phyloP scores from a whole-genome alignment of 1,140 invertebrate species.

The Whitmania pigra region DNA sequence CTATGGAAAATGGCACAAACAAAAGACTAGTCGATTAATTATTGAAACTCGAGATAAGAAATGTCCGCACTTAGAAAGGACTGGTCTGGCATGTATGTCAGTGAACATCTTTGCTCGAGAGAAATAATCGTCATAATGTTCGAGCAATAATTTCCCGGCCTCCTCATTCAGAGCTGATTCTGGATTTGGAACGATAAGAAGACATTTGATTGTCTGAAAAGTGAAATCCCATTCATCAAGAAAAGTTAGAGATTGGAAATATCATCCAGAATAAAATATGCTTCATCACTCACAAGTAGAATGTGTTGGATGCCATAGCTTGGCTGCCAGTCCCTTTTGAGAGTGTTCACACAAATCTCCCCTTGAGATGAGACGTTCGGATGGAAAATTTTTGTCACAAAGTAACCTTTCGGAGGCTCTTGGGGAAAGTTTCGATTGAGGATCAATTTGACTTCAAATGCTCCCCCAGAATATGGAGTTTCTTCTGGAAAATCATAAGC shows the following conservation, averaged over 20 bases:
- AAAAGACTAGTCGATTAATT: too few species aligned
- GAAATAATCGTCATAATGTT: slow-evolving; percentile 80
- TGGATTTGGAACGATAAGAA: slow-evolving; percentile 82
- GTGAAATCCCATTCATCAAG: neutral
- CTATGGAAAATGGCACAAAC: too few species aligned
- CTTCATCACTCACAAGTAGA: slow-evolving; percentile 54
- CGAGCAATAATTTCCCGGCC: slow-evolving; percentile 74
- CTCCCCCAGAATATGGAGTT: slow-evolving; percentile 42
- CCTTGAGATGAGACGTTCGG: slow-evolving; percentile 87
- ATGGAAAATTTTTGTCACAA: slow-evolving; percentile 92
- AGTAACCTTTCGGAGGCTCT: slow-evolving; percentile 83
- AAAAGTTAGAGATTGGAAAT: neutral
- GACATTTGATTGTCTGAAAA: slow-evolving; percentile 69
- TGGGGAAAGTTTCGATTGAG: slow-evolving; percentile 84
- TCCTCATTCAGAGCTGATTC: slow-evolving; percentile 88
- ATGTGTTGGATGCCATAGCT: slow-evolving; percentile 91
- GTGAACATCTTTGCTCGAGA: slow-evolving; percentile 82
- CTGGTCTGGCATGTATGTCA: slow-evolving; percentile 68
- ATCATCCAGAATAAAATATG: neutral
- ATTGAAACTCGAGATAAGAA: too few species aligned
- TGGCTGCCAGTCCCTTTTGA: slow-evolving; percentile 90
- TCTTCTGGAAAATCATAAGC: slow-evolving; percentile 34
- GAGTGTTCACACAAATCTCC: slow-evolving; percentile 91
- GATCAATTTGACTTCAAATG: slow-evolving; percentile 69
- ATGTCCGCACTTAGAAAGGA: slow-evolving; percentile 30